Evolutionary conservation across 1,140 invertebrate species (phyloP).

Genomic region (Sesamia nonagrioides): DNA sequence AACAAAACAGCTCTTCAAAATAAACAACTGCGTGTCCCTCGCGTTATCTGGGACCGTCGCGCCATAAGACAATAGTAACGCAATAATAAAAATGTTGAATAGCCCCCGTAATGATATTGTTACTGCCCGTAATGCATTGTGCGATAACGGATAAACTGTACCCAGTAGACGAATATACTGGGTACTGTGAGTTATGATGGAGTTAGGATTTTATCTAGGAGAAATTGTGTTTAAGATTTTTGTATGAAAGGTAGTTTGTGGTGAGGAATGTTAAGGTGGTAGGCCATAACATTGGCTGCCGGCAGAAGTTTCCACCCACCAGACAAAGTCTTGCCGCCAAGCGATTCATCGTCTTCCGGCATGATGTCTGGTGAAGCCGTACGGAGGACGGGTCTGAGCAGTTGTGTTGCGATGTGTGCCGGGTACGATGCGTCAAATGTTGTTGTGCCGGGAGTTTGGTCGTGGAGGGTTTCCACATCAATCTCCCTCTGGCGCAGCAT

Average conservation of each 20-base stretch:
- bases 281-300: too few species aligned
- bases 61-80: conserved; percentile 86
- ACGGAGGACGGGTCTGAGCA: too few species aligned
- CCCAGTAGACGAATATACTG: conserved; percentile 75
- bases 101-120: conserved; percentile 85
- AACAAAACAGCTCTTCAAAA: background rate
- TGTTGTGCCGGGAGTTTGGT: too few species aligned
- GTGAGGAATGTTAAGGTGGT: background rate
- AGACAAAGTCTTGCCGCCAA: too few species aligned
- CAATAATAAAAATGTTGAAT: conserved; percentile 88
- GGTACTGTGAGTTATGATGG: conserved; percentile 57
- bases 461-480: too few species aligned
- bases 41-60: conserved; percentile 80
- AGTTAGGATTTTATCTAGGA: conserved; percentile 40
- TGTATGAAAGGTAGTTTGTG: background rate
- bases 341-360: too few species aligned
- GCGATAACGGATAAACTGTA: conserved; percentile 86
- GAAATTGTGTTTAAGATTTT: background rate
- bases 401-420: too few species aligned
- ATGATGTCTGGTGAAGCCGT: too few species aligned
- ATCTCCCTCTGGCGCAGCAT: too few species aligned
- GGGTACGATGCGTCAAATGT: too few species aligned
- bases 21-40: conserved; percentile 60
- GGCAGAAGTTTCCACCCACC: too few species aligned
- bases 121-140: conserved; percentile 78